Base-by-base conservation (phyloP, 1,140 invertebrate species). In the Habropoda laboriosa region DNA sequence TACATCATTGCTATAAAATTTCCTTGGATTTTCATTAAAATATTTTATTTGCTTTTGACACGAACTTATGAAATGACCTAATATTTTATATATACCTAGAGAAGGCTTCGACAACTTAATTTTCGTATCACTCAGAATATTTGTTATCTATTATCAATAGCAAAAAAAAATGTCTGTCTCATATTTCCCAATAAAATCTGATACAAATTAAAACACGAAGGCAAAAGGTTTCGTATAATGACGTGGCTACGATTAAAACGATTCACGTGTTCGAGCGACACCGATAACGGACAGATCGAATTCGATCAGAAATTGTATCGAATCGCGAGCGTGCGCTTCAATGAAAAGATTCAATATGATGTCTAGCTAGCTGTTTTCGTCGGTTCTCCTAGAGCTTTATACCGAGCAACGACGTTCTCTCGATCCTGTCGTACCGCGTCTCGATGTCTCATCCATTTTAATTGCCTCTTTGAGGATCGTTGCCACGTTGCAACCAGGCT, bases 391-490 rank as follows among this genome's bases (percentile, higher is more conserved):
- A 13, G 57, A 13, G 57, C 18, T 68, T 81, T 57, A n/a, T n/a
- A 32, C 27, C 21, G 24, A 32, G 49, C 38, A 51, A 24, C 45
- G 63, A 71, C 30, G 55, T 71, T 83, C 38, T 45, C 38, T 42
- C 35, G 24, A 49, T 68, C 57, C 35, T 47, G 21, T 72, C 64
- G 53, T 40, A 7, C 51, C 47, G 35, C 24, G 30, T 51, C 49
- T 32, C 40, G 42, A 35, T 75, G 63, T 75, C 83, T 86, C 84
- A 85, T 85, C 75, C 83, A 86, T 85, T 86, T 86, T 85, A 86
- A 86, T 85, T 77, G 66, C 27, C 27, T 60, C 63, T 75, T 79
- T 71, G 45, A 47, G 47, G 55, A 58, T 38, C 61, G n/a, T 45
- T 13, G 12, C 27, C 57, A 42, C 58, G 63, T 49, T 49, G 27